Evolutionary conservation across 2,113 vertebrate species (phyloP).

Genomic region (Melanocharis versteri): DNA sequence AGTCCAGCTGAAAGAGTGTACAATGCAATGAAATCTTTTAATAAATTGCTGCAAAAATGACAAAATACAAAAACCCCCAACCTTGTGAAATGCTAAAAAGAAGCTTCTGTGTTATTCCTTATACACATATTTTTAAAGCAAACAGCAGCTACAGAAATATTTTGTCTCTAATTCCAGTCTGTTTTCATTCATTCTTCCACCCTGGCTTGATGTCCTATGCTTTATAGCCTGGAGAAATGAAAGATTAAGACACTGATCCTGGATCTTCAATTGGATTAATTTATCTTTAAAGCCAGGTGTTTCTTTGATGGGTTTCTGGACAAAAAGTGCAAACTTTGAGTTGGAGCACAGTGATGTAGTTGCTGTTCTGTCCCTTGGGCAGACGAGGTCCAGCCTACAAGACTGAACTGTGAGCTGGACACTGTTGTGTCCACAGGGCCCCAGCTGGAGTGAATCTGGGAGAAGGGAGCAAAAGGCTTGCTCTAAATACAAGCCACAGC

Average conservation of each 20-base stretch:
- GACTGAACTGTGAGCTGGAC: not conserved
- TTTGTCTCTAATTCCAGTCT: not conserved
- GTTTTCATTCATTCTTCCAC: not conserved
- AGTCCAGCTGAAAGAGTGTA: not conserved
- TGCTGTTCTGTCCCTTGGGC: not conserved
- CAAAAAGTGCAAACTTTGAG: not conserved
- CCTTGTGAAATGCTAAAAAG: not conserved
- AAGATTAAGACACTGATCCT: not conserved
- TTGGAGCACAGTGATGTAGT: not conserved
- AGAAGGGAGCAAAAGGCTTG: not conserved
- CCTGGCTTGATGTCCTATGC: not conserved
- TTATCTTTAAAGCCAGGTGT: not conserved
- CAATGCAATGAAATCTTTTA: not conserved
- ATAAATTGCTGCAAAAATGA: not conserved
- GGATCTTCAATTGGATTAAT: not conserved
- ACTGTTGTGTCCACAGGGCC: too few relatives aligned
- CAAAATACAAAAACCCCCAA: not conserved
- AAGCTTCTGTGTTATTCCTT: not conserved
- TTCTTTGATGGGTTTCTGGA: not conserved
- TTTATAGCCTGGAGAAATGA: not conserved
- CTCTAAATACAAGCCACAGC: not conserved
- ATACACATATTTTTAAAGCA: not conserved
- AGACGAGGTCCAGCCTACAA: not conserved
- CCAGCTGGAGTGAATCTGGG: not conserved
- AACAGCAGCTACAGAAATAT: not conserved